Base-by-base conservation (phyloP, 2,888 invertebrate genomes). In the Lymantria monacha region DNA sequence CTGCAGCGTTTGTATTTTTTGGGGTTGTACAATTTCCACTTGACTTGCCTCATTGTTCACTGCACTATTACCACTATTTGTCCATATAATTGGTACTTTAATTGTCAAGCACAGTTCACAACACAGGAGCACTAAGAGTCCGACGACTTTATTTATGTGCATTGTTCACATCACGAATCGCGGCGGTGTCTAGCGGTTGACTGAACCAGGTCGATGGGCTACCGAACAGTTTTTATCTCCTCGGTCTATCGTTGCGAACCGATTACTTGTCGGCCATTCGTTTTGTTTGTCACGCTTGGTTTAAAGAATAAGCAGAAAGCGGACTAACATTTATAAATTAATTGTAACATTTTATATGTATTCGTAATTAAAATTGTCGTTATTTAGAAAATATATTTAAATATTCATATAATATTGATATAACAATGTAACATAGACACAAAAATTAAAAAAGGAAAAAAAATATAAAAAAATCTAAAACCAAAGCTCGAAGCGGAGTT, bases 141-240 rank as follows among this genome's bases (percentile, higher is more conserved):
- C 66, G 65, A 79, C 55, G 50, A 74, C 74, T 76, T 72, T 72
- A 68, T 66, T 66, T 69, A 75, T 77, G 73, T 76, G 76, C 87
- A 87, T 87, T 78, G 82, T 85, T 85, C 73, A 86, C 90, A 90
- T 90, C 81, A 85, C 89, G 85, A 66, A 76, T 58, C 81, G 80
- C 81, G 81, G 69, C 76, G 70, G 70, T 66, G 67, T 66, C 69
- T 78, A 70, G 71, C 76, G 79, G 79, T 76, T 74, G 80, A 91
- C 91, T 92, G 85, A 87, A 84, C 83, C 81, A 72, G 80, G 75
- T 73, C 80, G 76, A 69, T 67, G 72, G 77, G 66, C 64, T 62
- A 70, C 59, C 74, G 72, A 82, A 77, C 72, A 81, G 57, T 87
- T 86, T 91, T 90, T 91, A 92, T 91, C 82, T 86, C 84, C 85